Base-by-base conservation (phyloP, 2,888 invertebrate genomes). In the Drosophila monieri region DNA sequence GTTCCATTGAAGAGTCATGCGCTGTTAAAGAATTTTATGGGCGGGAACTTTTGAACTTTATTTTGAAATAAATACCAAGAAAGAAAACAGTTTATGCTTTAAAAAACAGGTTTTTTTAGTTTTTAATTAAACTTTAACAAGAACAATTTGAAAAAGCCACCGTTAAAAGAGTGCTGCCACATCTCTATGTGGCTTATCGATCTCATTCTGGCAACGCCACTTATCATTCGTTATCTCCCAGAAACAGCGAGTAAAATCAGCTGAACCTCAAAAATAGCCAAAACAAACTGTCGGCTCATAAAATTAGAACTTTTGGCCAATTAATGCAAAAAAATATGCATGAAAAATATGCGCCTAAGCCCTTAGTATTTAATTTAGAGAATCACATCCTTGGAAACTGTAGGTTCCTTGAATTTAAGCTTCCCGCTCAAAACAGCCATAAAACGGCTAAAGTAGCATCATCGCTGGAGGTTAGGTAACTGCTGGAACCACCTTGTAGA, bases 1-100 rank as follows among this genome's bases (percentile, higher is more conserved):
- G 6, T 51, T 27, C n/a, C 21, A 56, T 70, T 80, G 87, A 78
- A 72, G 85, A 85, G 80, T 54, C 88, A 78, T 88, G 89, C 89
- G 89, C 85, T 73, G 1, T 2, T 8, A 47, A 1, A 3, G 1
- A 8, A 37, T 5, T 0, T 47, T 44, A 23, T 74, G 44, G 43
- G 43, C 58, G 39, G 9, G 1, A 41, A 10, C 15, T 15, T 41
- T 41, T 41, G 3, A 41, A 41, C 3, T 18, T 1, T 1, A 18
- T 10, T 41, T 41, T 18, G 15, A 41, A 41, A 15, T 18, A 41
- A 6, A 18, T 9, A 39, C 25, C 25, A 9, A 41, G 18, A 18
- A 3, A 8, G 8, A 39, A 14, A 39, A 35, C 3, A 5, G 12
- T 35, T 27, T 6, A 6, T 6, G 6, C 6, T 25, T 1, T 25